A percentile compares a stretch with the other conserved stretches of the same genome.
These are phyloP conservation scores for Clarias macrocephalus DNA, from an alignment of 2,113 vertebrate species.

Conservation along the genomic window DNA sequence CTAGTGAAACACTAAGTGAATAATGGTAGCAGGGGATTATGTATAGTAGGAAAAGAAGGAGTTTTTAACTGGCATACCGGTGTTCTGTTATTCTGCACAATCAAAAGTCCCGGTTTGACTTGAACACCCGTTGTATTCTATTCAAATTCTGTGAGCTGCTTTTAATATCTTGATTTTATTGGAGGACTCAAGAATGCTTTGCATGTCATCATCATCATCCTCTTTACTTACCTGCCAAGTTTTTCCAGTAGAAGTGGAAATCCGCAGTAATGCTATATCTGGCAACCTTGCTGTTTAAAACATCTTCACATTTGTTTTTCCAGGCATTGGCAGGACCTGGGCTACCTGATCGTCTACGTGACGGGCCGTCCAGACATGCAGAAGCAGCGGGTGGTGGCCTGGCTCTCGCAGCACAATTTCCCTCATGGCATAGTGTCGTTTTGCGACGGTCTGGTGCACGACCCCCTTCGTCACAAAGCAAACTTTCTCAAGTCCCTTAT, in stretches of 20 bases:
- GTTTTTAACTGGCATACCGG: too few species aligned
- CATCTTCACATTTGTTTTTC: background rate
- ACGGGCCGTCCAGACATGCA: constrained; percentile 99
- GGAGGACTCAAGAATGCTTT: background rate
- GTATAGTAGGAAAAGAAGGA: too few species aligned
- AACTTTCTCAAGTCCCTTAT: constrained; percentile 94
- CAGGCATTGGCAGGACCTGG: constrained; percentile 98
- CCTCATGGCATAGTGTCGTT: constrained; percentile 96
- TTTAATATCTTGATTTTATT: background rate
- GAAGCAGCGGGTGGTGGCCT: constrained; percentile 98
- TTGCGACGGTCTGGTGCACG: constrained; percentile 95
- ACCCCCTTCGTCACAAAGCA: constrained; percentile 94
- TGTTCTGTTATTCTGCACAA: too few species aligned
- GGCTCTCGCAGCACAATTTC: constrained; percentile 99
- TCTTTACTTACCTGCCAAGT: background rate
- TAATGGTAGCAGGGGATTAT: too few species aligned
- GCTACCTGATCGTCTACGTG: constrained; percentile 97
- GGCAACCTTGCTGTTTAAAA: background rate
- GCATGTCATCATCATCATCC: background rate
- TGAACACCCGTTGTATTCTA: too few species aligned
- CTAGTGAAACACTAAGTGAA: too few species aligned
- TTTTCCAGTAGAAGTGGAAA: background rate
- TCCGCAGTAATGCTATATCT: background rate
- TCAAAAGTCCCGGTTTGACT: too few species aligned
- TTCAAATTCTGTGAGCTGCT: background rate